These are phyloP conservation scores for Brachypalpus laphriformis DNA, from an alignment of 2,888 invertebrate species.

Conservation along the genomic window DNA sequence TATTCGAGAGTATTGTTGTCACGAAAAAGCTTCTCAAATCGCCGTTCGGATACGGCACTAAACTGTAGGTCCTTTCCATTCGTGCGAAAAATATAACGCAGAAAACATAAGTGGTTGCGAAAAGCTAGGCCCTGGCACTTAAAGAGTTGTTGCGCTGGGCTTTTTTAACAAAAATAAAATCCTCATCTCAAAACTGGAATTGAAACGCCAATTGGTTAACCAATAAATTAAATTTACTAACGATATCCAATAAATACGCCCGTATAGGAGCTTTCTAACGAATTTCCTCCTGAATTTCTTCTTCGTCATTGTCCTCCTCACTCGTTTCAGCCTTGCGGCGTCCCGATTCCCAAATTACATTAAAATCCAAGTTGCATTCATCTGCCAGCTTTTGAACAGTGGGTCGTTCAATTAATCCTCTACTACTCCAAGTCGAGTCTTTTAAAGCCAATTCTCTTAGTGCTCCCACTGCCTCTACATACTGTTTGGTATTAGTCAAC, in stretches of 20 bases:
- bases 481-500: constrained; percentile 80
- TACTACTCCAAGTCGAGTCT: constrained; percentile 80
- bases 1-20: no score
- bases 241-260: background rate
- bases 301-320: constrained; percentile 75
- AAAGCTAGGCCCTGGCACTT: no score
- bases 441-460: constrained; percentile 81
- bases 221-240: no score
- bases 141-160: no score
- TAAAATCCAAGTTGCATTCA: constrained; percentile 82
- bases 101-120: no score
- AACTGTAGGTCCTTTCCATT: no score
- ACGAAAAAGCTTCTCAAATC: no score
- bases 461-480: constrained; percentile 80
- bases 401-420: constrained; percentile 79
- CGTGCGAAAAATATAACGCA: no score
- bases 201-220: no score
- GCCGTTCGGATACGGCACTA: no score
- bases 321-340: constrained; percentile 34
- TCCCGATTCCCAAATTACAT: constrained; percentile 81
- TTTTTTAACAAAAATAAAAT: no score
- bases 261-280: background rate
- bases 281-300: constrained; percentile 81
- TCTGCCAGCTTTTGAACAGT: constrained; percentile 81
- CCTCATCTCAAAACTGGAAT: no score